These are phyloP conservation scores for Rhynchotus rufescens DNA, from an alignment of 2,797 vertebrate species.

Conservation along the genomic window DNA sequence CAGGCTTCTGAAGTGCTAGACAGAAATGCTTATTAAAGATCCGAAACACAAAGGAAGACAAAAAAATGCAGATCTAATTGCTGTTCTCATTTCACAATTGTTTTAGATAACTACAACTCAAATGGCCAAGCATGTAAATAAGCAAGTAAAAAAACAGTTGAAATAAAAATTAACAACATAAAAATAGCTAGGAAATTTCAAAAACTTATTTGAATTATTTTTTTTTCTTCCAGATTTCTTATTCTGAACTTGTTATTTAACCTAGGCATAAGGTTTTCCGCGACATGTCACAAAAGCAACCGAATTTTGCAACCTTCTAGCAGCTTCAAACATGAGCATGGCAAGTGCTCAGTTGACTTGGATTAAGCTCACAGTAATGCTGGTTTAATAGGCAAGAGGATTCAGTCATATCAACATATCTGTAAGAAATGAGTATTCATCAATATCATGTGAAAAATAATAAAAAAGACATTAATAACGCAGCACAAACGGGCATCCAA, in stretches of 20 bases:
- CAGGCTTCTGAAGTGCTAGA: background rate
- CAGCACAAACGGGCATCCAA: background rate
- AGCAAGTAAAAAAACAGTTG: background rate
- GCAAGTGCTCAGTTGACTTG: background rate
- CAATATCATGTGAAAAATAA: background rate
- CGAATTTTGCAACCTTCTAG: background rate
- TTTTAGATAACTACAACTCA: background rate
- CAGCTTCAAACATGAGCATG: background rate
- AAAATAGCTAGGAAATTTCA: no score
- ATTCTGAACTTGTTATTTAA: background rate
- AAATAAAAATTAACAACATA: background rate
- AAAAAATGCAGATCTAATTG: background rate
- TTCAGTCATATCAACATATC: background rate
- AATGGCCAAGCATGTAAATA: background rate
- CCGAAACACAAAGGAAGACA: background rate
- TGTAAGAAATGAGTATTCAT: background rate
- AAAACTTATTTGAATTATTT: no score
- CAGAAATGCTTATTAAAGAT: background rate
- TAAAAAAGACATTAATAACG: background rate
- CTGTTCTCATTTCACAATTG: fast-evolving
- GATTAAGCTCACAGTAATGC: background rate
- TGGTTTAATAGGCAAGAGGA: background rate
- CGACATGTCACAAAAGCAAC: background rate
- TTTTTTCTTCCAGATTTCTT: background rate
- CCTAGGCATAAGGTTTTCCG: background rate